A percentile compares a stretch with the other conserved stretches of the same genome.
phyloP scores from a whole-genome alignment of 2,797 vertebrate genomes.

The Coracias cyanogaster region DNA sequence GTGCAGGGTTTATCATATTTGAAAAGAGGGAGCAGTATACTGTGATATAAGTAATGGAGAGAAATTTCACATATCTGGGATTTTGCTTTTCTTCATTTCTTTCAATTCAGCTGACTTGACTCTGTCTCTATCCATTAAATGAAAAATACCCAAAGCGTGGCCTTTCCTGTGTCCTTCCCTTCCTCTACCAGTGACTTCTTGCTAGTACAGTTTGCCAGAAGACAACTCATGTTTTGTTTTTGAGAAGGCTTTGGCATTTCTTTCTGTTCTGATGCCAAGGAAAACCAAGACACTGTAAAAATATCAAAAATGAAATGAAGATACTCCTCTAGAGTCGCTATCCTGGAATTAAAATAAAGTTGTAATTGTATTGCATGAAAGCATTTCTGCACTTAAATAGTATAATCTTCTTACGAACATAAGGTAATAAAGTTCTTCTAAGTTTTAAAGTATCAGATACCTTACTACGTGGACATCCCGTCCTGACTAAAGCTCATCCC shows the following conservation, averaged over 20 bases:
- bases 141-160: background rate
- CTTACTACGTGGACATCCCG: background rate
- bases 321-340: background rate
- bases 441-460: background rate
- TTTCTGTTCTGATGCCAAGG: slow-evolving; percentile 19
- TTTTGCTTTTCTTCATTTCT: background rate
- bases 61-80: background rate
- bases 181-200: background rate
- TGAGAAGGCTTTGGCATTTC: slow-evolving; percentile 32
- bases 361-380: background rate
- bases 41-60: background rate
- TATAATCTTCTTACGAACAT: background rate
- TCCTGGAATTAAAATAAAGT: background rate
- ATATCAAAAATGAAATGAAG: background rate
- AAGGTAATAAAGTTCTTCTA: background rate
- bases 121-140: background rate
- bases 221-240: slow-evolving; percentile 30
- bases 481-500: background rate
- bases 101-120: background rate
- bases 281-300: slow-evolving; percentile 16
- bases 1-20: background rate
- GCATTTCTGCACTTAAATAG: background rate
- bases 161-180: background rate
- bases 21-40: background rate
- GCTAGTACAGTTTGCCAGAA: slow-evolving; percentile 13